These are phyloP conservation scores for Forbesichthys agassizii DNA, from an alignment of 2,113 vertebrate species.

Conservation along the genomic window DNA sequence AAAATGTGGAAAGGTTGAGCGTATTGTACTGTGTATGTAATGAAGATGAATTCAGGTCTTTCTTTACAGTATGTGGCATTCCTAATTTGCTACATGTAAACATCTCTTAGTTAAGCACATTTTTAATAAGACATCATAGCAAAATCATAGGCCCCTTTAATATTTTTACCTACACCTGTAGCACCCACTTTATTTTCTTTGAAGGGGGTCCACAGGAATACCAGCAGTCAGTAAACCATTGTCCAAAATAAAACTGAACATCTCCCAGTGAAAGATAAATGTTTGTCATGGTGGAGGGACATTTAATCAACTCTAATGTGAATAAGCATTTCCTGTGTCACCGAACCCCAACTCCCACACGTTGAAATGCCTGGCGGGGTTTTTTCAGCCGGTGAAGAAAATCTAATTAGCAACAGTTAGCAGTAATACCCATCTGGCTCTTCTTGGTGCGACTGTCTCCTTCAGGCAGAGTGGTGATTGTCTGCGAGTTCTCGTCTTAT, in stretches of 20 bases:
- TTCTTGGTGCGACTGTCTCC: slow-evolving; percentile 31
- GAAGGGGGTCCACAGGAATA: too few species aligned
- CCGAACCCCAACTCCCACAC: slow-evolving; percentile 50
- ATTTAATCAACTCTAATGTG: slow-evolving; percentile 58
- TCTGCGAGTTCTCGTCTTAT: slow-evolving; percentile 14
- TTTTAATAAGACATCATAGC: too few species aligned
- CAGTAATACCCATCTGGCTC: slow-evolving; percentile 48
- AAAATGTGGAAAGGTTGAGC: too few species aligned
- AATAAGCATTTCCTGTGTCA: slow-evolving; percentile 52
- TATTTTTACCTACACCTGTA: too few species aligned
- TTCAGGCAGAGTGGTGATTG: slow-evolving; percentile 17
- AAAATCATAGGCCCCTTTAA: too few species aligned
- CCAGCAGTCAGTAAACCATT: neutral
- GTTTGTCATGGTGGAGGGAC: slow-evolving; percentile 45
- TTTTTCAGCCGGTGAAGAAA: slow-evolving; percentile 61
- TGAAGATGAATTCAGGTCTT: too few species aligned
- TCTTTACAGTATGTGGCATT: too few species aligned
- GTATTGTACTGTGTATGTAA: too few species aligned
- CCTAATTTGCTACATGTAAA: too few species aligned
- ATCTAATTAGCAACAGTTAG: slow-evolving; percentile 65
- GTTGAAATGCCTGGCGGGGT: slow-evolving; percentile 26
- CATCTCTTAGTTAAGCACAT: too few species aligned
- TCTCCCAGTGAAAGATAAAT: slow-evolving; percentile 27
- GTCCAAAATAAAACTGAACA: neutral
- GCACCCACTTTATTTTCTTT: too few species aligned